These are phyloP conservation scores for Anodontia alba DNA, from an alignment of 2,888 invertebrate species.

Conservation along the genomic window DNA sequence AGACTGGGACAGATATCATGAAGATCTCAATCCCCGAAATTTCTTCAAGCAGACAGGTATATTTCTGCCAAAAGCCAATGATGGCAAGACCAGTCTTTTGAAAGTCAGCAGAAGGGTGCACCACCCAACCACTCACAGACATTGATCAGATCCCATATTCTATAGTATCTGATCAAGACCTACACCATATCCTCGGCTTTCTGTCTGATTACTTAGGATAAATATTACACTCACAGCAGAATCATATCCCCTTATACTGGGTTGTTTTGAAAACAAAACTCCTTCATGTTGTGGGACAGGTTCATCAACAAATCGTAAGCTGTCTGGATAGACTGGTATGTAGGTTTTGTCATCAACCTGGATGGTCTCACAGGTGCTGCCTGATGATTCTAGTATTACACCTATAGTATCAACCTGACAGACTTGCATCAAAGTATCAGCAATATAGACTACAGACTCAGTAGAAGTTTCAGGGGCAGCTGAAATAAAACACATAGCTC, in stretches of 20 bases:
- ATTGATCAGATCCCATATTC: too few relatives aligned
- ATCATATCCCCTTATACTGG: conserved; percentile 52
- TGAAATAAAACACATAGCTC: not conserved
- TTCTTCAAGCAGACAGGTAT: too few relatives aligned
- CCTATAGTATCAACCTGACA: conserved; percentile 6
- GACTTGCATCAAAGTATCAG: conserved; percentile 8
- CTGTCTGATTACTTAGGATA: too few relatives aligned
- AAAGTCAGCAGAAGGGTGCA: too few relatives aligned
- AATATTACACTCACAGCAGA: conserved; percentile 38
- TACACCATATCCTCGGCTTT: too few relatives aligned
- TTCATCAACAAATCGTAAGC: conserved; percentile 17
- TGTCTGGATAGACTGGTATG: conserved; percentile 24
- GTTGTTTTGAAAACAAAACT: conserved; percentile 40
- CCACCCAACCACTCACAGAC: too few relatives aligned
- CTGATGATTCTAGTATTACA: not conserved
- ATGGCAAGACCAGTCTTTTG: too few relatives aligned
- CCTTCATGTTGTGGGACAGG: conserved; percentile 39
- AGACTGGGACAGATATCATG: too few relatives aligned
- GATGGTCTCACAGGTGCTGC: conserved; percentile 19
- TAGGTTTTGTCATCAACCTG: conserved; percentile 15
- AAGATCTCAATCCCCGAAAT: too few relatives aligned
- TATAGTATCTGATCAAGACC: too few relatives aligned
- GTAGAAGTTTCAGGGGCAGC: conserved; percentile 3
- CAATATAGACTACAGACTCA: not conserved
- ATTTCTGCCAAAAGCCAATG: too few relatives aligned